Percentiles rank a stretch among this genome's conserved stretches.
Conservation (phyloP, 2,797 vertebrate species). For the Bradypus variegatus region DNA sequence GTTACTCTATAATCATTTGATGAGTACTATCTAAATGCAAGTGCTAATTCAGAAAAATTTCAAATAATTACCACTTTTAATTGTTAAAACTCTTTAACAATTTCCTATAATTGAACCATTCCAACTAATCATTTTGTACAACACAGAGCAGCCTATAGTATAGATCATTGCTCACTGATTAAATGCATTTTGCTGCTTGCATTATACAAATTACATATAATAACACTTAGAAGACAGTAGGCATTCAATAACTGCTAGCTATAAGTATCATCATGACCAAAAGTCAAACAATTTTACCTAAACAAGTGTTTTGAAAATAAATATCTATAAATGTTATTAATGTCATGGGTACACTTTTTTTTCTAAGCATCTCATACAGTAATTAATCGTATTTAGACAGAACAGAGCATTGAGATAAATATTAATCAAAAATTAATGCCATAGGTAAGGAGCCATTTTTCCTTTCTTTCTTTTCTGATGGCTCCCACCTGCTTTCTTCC, state of each 20-base stretch:
- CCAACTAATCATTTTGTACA: not conserved
- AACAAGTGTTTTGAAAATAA: not conserved
- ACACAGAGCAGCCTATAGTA: not conserved
- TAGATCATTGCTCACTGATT: not conserved
- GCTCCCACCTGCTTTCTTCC: too few species aligned
- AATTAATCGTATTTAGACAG: not conserved
- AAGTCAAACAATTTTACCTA: not conserved
- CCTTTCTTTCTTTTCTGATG: too few species aligned
- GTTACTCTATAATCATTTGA: not conserved
- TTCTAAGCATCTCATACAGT: not conserved
- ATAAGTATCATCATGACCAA: not conserved
- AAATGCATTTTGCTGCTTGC: not conserved
- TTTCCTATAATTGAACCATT: not conserved
- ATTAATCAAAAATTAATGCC: not conserved
- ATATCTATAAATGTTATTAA: not conserved
- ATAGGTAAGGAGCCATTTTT: too few species aligned
- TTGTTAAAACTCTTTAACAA: not conserved
- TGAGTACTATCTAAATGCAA: not conserved
- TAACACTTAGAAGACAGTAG: not conserved
- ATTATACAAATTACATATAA: not conserved
- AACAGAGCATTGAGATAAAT: not conserved
- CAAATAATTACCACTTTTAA: too few species aligned
- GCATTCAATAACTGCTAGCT: not conserved
- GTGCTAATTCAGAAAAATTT: not conserved
- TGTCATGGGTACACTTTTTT: not conserved